Conservation (phyloP, 1,140 invertebrate genomes). For the Drosophila trapezifrons region DNA sequence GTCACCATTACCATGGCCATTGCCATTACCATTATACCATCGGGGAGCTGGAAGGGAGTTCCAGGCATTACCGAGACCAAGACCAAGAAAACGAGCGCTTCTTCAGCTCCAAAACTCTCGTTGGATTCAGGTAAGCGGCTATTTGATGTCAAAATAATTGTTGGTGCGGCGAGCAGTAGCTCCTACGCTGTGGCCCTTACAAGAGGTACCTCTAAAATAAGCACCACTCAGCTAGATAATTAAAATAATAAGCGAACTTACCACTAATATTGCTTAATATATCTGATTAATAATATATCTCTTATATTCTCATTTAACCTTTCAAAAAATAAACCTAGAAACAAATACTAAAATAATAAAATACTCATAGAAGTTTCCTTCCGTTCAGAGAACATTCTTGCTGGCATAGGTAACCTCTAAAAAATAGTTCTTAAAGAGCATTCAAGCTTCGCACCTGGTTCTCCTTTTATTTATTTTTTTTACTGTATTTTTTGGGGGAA, state of each 20-base stretch:
- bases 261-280: too few species aligned
- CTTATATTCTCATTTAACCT: neutral
- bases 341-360: neutral
- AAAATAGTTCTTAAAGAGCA: neutral
- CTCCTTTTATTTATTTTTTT: slow-evolving; percentile 20
- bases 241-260: neutral
- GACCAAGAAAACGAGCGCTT: slow-evolving; percentile 13
- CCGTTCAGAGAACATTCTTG: neutral
- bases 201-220: neutral
- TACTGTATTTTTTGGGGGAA: slow-evolving; percentile 24
- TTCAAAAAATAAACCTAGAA: neutral
- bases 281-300: too few species aligned
- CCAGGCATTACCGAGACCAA: neutral
- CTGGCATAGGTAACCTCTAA: too few species aligned
- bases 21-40: slow-evolving; percentile 32
- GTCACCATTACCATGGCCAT: slow-evolving; percentile 50
- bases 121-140: slow-evolving; percentile 57
- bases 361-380: neutral
- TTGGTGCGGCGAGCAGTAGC: slow-evolving; percentile 63
- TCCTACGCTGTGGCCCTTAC: slow-evolving; percentile 11
- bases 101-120: slow-evolving; percentile 34
- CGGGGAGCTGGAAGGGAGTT: slow-evolving; percentile 18
- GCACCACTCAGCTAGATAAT: neutral
- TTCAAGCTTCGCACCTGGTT: slow-evolving; percentile 1
- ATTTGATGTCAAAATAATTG: slow-evolving; percentile 82